A percentile compares a stretch with the other conserved stretches of the same genome.
Conservation (phyloP, 2,797 vertebrate genomes). For the Limosa lapponica region DNA sequence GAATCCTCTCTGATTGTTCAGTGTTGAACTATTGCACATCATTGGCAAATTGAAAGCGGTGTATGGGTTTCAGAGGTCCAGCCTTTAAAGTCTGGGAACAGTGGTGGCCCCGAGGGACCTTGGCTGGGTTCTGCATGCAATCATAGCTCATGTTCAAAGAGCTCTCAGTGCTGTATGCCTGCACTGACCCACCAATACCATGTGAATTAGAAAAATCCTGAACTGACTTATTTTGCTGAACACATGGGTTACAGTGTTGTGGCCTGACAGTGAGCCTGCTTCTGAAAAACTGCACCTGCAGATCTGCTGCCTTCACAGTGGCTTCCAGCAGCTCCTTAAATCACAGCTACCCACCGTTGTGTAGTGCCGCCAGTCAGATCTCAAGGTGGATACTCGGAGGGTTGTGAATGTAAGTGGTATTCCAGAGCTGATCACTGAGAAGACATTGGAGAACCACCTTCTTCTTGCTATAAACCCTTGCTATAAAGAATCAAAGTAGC, state of each 20-base stretch:
- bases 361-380: neutral
- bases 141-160: neutral
- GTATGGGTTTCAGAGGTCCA: neutral
- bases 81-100: neutral
- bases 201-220: neutral
- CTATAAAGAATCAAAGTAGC: neutral
- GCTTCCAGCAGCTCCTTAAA: neutral
- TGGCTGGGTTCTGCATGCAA: neutral
- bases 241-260: neutral
- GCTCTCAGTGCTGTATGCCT: neutral
- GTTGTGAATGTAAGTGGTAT: neutral
- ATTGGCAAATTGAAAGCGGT: neutral
- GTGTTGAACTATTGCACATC: neutral
- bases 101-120: neutral
- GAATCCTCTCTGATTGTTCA: neutral
- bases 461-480: neutral
- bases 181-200: neutral
- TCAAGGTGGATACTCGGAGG: neutral
- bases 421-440: neutral
- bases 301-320: neutral
- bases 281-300: neutral
- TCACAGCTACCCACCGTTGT: accelerated
- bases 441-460: neutral
- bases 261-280: neutral
- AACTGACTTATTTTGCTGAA: neutral